Evolutionary conservation across 2,888 invertebrate genomes (phyloP).

Genomic region (Coleophora deauratella): DNA sequence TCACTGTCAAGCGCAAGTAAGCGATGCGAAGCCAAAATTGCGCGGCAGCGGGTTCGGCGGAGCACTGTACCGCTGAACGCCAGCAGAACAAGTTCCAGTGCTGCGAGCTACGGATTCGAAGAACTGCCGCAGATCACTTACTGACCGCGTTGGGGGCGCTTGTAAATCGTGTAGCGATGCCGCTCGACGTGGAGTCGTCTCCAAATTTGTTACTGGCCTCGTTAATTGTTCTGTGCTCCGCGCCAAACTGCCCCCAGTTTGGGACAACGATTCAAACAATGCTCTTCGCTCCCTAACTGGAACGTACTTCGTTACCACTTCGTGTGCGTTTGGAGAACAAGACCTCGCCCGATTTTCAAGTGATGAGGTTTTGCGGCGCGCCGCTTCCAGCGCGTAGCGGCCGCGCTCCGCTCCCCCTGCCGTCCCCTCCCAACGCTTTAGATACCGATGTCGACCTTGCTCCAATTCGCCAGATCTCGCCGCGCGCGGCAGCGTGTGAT

Average conservation of each 20-base stretch:
- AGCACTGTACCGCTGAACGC: conserved; percentile 46
- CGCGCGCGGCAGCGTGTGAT: conserved; percentile 62
- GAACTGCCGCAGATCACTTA: conserved; percentile 80
- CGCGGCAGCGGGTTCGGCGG: conserved; percentile 50
- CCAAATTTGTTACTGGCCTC: conserved; percentile 44
- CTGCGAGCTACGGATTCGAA: conserved; percentile 77
- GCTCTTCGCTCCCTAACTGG: conserved; percentile 81
- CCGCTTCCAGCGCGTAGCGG: conserved; percentile 55
- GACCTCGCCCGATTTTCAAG: conserved; percentile 59
- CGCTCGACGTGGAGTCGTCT: conserved; percentile 73
- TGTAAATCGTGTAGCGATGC: conserved; percentile 79
- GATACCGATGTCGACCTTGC: conserved; percentile 55
- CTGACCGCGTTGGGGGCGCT: conserved; percentile 69
- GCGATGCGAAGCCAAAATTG: conserved; percentile 41
- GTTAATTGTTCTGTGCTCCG: conserved; percentile 77
- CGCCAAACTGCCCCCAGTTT: conserved; percentile 75
- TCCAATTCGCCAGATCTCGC: conserved; percentile 52
- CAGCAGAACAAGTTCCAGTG: conserved; percentile 38
- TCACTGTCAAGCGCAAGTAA: conserved; percentile 51
- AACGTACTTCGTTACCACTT: conserved; percentile 75
- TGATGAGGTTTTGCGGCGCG: conserved; percentile 56
- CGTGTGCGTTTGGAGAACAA: conserved; percentile 63
- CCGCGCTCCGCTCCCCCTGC: conserved; percentile 56
- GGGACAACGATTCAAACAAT: conserved; percentile 80
- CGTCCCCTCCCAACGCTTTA: conserved; percentile 64